Evolutionary conservation across 2,797 vertebrate genomes (phyloP), one percentile per base, ranked within the genome.

Genomic region (Acipenser ruthenus): DNA sequence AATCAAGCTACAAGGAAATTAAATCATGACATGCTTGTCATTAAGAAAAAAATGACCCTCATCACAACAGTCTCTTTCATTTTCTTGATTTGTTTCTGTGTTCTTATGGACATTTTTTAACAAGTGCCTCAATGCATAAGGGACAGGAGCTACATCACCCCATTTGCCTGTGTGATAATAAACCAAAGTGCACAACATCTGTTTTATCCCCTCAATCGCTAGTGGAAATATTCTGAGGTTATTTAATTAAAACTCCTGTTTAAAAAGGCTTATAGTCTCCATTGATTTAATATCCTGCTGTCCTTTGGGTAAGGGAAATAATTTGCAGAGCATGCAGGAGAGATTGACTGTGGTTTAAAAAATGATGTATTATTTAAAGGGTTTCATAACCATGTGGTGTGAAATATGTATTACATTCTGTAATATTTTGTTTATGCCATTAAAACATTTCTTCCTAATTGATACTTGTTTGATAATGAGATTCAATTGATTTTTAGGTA

Each of bases 1-100:
- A 62, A 62, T 23, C 18, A 37, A 62, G 47, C 60, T 23, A 8
- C 47, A 37, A 60, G 18, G 60, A 62, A 62, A 62, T 62, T 48
- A 62, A 62, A 62, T 37, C 18, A 37, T 37, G 55, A 58, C 10
- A 58, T n/a, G 15, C 12, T 13, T 58, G 18, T 62, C 60, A 62
- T 37, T 62, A 37, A 62, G 60, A 37, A 7, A 62, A 18, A 58
- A 53, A 6, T 53, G 52, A 4, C 15, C n/a, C 55, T 58, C 10
- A 6, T 15, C 12, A 58, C 55, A 58, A 7, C 55, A n/a, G 11
- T 7, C 15, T 15, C 7, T 13, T 58, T 58, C 55, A 58, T 13
- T 7, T 11, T n/a, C 55, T 58, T 53, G 51, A 9, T 53, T 53
- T 53, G 8, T 53, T 9, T 9, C 51, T 8, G 6, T 53, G 8